Conservation (phyloP, 2,888 invertebrate genomes). For the Rotaria magnacalcarata region DNA sequence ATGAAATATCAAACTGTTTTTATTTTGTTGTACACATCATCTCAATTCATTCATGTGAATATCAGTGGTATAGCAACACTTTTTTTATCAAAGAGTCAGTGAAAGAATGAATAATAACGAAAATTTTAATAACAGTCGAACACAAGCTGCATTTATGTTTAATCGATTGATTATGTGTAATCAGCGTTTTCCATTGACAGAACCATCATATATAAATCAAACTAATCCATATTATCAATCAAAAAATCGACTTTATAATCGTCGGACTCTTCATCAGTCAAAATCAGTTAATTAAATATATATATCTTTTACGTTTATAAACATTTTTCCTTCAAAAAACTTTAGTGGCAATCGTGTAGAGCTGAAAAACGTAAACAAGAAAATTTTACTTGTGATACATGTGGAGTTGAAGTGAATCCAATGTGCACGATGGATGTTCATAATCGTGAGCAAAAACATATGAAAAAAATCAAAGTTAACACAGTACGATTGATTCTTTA, state of each 20-base stretch:
- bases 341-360: background rate
- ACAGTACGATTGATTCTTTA: background rate
- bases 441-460: slow-evolving; percentile 6
- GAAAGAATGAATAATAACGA: background rate
- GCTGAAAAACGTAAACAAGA: slow-evolving; percentile 3
- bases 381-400: background rate
- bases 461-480: background rate
- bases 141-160: background rate
- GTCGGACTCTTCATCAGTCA: background rate
- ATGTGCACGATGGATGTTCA: background rate
- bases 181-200: background rate
- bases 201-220: background rate
- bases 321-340: too few relatives aligned
- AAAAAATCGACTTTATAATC: background rate
- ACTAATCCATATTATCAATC: background rate
- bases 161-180: background rate
- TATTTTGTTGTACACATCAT: too few relatives aligned
- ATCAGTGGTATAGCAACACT: too few relatives aligned
- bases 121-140: background rate
- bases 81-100: too few relatives aligned
- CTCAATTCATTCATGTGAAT: too few relatives aligned
- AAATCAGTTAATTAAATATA: background rate
- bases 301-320: too few relatives aligned
- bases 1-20: too few relatives aligned
- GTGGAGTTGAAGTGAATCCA: slow-evolving; percentile 13